phyloP scores from a whole-genome alignment of 1,140 invertebrate species.

The Drosophila orena region DNA sequence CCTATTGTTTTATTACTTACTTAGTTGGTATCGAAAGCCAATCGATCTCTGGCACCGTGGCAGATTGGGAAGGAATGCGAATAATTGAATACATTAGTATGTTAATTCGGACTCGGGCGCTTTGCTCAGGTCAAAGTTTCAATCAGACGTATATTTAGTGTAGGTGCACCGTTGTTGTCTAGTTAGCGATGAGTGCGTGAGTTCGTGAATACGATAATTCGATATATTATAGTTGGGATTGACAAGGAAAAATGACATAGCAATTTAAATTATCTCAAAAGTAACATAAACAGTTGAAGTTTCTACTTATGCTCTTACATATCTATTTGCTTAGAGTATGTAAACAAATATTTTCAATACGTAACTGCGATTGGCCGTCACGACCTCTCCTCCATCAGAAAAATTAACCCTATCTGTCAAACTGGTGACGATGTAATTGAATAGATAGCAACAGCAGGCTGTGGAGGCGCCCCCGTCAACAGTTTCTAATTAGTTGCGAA shows the following conservation, averaged over 20 bases:
- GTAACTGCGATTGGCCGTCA: not conserved
- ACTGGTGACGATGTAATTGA: conserved; percentile 54
- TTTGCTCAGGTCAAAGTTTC: conserved; percentile 36
- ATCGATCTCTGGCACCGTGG: conserved; percentile 34
- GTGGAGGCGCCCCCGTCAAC: conserved; percentile 46
- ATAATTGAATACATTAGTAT: conserved; percentile 68
- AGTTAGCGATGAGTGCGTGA: conserved; percentile 9
- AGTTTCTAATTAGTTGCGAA: conserved; percentile 66
- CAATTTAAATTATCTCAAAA: too few species aligned
- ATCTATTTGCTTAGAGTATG: too few species aligned
- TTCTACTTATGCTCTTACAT: too few species aligned
- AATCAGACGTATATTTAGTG: conserved; percentile 34
- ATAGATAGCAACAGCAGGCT: conserved; percentile 24
- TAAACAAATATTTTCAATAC: not conserved
- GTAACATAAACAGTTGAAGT: too few species aligned
- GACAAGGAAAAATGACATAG: not conserved
- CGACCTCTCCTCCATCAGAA: conserved; percentile 9
- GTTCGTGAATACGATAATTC: not conserved
- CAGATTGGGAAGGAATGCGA: conserved; percentile 33
- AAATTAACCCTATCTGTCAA: conserved; percentile 1
- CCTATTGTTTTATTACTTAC: conserved; percentile 42
- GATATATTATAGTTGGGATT: not conserved
- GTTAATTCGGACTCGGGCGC: conserved; percentile 42
- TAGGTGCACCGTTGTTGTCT: conserved; percentile 11
- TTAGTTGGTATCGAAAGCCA: conserved; percentile 38